Percentiles rank a stretch among this genome's conserved stretches.
Evolutionary conservation across 2,113 vertebrate genomes (phyloP).

Genomic region (Balaeniceps rex): DNA sequence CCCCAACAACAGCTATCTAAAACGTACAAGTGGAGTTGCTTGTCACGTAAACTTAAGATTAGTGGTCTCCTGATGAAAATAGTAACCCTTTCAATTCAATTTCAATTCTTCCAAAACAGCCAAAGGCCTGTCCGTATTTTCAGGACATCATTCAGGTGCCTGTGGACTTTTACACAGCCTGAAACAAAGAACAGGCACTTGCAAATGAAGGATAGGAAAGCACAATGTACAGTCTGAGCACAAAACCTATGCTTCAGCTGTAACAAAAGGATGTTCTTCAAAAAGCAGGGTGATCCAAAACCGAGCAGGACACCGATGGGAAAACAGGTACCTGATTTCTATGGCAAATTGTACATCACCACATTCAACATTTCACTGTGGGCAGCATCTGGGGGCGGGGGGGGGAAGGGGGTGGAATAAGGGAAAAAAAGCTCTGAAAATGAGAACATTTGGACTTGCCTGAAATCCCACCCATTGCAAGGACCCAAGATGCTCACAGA

Average conservation of each 20-base stretch:
- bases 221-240: background rate
- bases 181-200: background rate
- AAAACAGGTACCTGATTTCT: background rate
- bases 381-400: background rate
- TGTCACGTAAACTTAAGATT: background rate
- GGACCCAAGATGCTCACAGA: background rate
- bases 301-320: accelerated
- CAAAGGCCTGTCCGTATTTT: background rate
- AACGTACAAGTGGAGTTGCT: background rate
- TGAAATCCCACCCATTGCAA: background rate
- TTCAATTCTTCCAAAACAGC: background rate
- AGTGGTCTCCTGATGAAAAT: background rate
- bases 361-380: background rate
- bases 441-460: background rate
- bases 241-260: background rate
- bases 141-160: background rate
- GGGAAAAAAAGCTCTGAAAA: background rate
- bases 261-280: background rate
- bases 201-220: background rate
- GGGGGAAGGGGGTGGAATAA: background rate
- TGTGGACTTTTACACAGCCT: background rate
- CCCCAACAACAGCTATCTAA: background rate
- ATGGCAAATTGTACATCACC: background rate
- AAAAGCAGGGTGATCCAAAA: background rate
- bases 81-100: background rate